phyloP scores from a whole-genome alignment of 1,140 invertebrate genomes.

The Metaphire vulgaris region DNA sequence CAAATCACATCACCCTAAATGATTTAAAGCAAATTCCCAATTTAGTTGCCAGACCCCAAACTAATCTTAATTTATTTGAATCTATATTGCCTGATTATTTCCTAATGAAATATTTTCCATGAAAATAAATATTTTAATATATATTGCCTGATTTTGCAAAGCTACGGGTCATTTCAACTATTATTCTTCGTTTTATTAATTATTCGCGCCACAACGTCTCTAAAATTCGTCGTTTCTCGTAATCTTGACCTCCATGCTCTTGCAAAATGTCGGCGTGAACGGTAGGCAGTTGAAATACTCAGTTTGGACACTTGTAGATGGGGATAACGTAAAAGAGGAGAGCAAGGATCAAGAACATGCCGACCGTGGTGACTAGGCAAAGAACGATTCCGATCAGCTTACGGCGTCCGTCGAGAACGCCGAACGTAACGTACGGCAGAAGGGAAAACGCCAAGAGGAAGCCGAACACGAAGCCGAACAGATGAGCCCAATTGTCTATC shows the following conservation, averaged over 20 bases:
- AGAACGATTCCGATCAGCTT: slow-evolving; percentile 72
- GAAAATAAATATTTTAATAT: no score
- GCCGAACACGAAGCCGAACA: slow-evolving; percentile 83
- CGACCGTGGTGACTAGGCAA: slow-evolving; percentile 63
- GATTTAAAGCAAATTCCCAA: no score
- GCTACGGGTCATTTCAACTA: no score
- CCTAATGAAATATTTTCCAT: no score
- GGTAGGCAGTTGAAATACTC: slow-evolving; percentile 88
- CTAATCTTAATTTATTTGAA: no score
- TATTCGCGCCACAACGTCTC: no score
- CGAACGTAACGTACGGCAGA: slow-evolving; percentile 59
- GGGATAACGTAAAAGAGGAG: slow-evolving; percentile 74
- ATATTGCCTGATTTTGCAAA: no score
- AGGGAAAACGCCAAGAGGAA: slow-evolving; percentile 82
- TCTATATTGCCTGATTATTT: no score
- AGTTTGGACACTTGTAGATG: slow-evolving; percentile 79
- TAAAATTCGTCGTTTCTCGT: neutral
- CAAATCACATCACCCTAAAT: no score
- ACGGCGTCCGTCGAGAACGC: slow-evolving; percentile 41
- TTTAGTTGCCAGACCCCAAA: no score
- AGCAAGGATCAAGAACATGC: slow-evolving; percentile 57
- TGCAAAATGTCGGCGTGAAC: slow-evolving; percentile 80
- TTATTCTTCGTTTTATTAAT: no score
- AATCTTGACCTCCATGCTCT: slow-evolving; percentile 74
- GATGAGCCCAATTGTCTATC: slow-evolving; percentile 95